Evolutionary conservation across 2,797 vertebrate genomes (phyloP).

Genomic region (Tapera naevia): DNA sequence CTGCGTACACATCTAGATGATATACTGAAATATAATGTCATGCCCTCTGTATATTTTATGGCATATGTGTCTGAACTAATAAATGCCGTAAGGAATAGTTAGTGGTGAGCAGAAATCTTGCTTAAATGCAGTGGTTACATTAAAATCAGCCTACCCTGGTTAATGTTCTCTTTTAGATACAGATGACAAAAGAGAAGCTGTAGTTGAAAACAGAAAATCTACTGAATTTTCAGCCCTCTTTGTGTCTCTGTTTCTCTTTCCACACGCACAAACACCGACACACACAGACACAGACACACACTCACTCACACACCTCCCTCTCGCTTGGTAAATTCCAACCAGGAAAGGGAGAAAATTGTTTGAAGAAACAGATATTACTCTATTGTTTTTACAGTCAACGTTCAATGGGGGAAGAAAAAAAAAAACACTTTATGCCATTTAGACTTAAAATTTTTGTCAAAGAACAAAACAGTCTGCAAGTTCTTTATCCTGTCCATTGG

Average conservation of each 20-base stretch:
- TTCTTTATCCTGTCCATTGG: constrained; percentile 6
- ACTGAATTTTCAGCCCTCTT: not conserved
- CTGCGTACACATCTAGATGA: not conserved
- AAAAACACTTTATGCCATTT: not conserved
- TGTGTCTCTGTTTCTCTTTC: not conserved
- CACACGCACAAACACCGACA: not conserved
- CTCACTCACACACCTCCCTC: no score
- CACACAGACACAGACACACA: no score
- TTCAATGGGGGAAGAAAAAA: not conserved
- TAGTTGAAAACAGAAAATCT: not conserved
- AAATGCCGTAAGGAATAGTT: not conserved
- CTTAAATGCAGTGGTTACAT: not conserved
- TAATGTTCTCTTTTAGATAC: not conserved
- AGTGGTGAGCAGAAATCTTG: not conserved
- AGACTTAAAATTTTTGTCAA: not conserved
- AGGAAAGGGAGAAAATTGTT: constrained; percentile 11
- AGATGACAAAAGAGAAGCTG: constrained; percentile 23
- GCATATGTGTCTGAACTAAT: constrained; percentile 8
- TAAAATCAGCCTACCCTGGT: not conserved
- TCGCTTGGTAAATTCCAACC: not conserved
- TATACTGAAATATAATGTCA: not conserved
- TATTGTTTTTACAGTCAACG: not conserved
- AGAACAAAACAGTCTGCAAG: constrained; percentile 9
- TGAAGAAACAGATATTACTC: not conserved
- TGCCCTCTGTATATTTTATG: not conserved